Conservation (phyloP, 2,113 vertebrate genomes). For the Herpetotheres cachinnans region DNA sequence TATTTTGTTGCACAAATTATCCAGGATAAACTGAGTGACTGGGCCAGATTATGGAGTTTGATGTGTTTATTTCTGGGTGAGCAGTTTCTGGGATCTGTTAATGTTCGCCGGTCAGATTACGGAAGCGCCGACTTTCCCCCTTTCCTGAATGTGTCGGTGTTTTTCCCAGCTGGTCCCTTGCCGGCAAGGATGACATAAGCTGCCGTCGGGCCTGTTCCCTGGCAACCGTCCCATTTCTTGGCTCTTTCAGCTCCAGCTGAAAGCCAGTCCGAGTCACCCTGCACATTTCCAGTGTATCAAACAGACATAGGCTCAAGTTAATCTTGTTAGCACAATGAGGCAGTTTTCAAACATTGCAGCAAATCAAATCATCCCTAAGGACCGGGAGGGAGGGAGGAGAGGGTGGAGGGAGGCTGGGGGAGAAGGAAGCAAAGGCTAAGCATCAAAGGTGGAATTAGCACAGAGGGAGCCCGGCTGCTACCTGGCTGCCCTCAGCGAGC, state of each 20-base stretch:
- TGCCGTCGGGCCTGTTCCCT: conserved; percentile 75
- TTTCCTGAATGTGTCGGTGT: conserved; percentile 27
- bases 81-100: not conserved
- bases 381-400: conserved; percentile 54
- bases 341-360: conserved; percentile 87
- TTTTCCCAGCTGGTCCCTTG: conserved; percentile 54
- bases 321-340: conserved; percentile 88
- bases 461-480: conserved; percentile 65
- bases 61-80: not conserved
- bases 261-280: conserved; percentile 81
- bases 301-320: conserved; percentile 83
- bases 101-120: not conserved
- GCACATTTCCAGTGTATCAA: conserved; percentile 81
- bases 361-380: conserved; percentile 86
- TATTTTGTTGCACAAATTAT: not conserved
- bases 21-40: not conserved
- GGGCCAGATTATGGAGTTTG: not conserved
- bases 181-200: conserved; percentile 67
- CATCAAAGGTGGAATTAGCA: conserved; percentile 75
- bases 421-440: conserved; percentile 48
- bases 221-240: conserved; percentile 81
- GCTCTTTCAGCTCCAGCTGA: conserved; percentile 71
- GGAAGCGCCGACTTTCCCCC: not conserved
- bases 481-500: not conserved
- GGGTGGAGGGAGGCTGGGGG: not conserved